Conservation (phyloP, 2,888 invertebrate species). For the Noctua comes region DNA sequence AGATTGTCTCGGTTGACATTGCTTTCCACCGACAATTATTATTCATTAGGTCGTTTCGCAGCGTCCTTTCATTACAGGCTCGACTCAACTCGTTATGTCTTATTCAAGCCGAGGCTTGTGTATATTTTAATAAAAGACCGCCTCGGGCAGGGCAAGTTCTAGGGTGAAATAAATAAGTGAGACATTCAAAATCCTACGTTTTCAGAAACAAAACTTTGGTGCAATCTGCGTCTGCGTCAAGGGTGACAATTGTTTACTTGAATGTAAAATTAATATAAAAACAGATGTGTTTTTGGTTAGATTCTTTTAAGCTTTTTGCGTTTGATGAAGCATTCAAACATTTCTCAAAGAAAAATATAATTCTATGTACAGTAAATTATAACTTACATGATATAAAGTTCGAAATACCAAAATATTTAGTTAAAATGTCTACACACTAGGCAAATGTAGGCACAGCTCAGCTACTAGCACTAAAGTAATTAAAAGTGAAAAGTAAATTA, state of each 20-base stretch:
- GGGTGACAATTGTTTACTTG: slow-evolving; percentile 4
- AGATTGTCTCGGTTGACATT: slow-evolving; percentile 77
- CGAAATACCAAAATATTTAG: background rate
- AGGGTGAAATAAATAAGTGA: slow-evolving; percentile 56
- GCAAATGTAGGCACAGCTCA: slow-evolving; percentile 18
- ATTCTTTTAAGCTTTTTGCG: background rate
- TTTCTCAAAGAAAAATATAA: slow-evolving; percentile 1
- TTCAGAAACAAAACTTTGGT: slow-evolving; percentile 46
- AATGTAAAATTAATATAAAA: slow-evolving; percentile 23
- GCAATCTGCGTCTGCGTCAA: slow-evolving; percentile 30
- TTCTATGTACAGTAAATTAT: background rate
- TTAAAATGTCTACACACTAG: background rate
- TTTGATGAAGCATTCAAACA: slow-evolving; percentile 28
- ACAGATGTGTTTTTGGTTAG: background rate
- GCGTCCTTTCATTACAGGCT: slow-evolving; percentile 82
- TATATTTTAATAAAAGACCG: slow-evolving; percentile 82
- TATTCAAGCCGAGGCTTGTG: slow-evolving; percentile 81
- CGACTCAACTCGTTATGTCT: slow-evolving; percentile 81
- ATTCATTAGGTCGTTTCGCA: slow-evolving; percentile 81
- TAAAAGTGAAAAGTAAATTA: slow-evolving; percentile 34
- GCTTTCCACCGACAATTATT: slow-evolving; percentile 79
- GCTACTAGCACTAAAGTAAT: slow-evolving; percentile 23
- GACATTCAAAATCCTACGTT: slow-evolving; percentile 50
- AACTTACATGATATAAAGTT: slow-evolving; percentile 3
- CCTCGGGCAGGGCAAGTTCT: slow-evolving; percentile 55